These are phyloP conservation scores for Chloropsis hardwickii DNA, from an alignment of 2,113 vertebrate species.

Conservation along the genomic window DNA sequence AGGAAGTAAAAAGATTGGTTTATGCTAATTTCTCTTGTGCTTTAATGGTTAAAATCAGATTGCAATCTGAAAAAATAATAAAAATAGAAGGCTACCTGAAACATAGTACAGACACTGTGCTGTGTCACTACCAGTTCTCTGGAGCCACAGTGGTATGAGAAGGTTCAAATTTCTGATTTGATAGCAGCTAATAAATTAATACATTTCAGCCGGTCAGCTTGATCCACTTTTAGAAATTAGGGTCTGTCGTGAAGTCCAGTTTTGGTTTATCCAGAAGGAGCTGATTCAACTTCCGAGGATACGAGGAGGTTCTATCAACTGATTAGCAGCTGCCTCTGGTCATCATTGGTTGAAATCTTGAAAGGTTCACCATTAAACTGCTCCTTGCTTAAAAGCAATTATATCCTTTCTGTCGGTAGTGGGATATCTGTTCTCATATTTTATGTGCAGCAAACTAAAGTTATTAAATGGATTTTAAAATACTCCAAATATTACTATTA, in stretches of 20 bases:
- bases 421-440: not conserved
- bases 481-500: not conserved
- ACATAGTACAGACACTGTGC: not conserved
- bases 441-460: not conserved
- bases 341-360: not conserved
- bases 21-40: not conserved
- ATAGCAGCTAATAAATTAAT: not conserved
- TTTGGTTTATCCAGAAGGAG: not conserved
- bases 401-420: not conserved
- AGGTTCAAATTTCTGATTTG: not conserved
- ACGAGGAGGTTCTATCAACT: not conserved
- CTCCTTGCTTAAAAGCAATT: not conserved
- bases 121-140: not conserved
- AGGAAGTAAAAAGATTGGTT: not conserved
- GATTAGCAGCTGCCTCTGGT: not conserved
- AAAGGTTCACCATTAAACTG: not conserved
- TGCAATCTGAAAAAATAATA: not conserved
- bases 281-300: not conserved
- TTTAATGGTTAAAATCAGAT: not conserved
- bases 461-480: not conserved
- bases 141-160: not conserved
- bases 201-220: not conserved
- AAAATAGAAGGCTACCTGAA: not conserved
- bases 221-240: not conserved
- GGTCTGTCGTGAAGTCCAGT: not conserved